Conservation (phyloP, 2,888 invertebrate species). For the Drosophila tanythrix region DNA sequence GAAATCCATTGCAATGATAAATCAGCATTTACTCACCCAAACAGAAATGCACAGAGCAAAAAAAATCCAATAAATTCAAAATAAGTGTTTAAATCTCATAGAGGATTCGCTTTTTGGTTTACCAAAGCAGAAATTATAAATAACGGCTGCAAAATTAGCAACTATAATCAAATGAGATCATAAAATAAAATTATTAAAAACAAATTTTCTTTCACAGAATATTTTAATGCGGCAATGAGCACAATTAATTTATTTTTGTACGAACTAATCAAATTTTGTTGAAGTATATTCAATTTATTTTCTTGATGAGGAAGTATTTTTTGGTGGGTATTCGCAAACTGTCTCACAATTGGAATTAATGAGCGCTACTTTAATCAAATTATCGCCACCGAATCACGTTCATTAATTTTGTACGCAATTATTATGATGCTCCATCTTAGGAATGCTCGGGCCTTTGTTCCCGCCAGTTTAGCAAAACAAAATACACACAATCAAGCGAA, state of each 20-base stretch:
- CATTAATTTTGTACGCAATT: conserved; percentile 77
- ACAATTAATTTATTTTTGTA: not conserved
- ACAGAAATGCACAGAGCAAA: conserved; percentile 11
- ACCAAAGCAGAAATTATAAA: not conserved
- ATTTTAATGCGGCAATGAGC: not conserved
- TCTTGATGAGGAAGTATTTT: conserved; percentile 11
- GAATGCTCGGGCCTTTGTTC: conserved; percentile 25
- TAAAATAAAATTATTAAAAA: not conserved
- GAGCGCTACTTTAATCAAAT: conserved; percentile 75
- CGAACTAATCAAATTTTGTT: conserved; percentile 3
- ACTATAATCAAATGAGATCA: not conserved
- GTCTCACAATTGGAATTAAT: conserved; percentile 73
- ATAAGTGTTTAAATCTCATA: not conserved
- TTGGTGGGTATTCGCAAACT: conserved; percentile 43
- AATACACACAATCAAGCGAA: conserved; percentile 76
- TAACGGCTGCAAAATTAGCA: not conserved
- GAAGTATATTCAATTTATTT: conserved; percentile 6
- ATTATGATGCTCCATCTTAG: conserved; percentile 54
- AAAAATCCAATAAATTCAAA: no score
- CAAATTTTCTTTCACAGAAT: not conserved
- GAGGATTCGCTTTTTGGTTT: not conserved
- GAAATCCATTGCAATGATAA: conserved; percentile 42
- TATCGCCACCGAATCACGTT: conserved; percentile 69
- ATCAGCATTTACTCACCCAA: conserved; percentile 32
- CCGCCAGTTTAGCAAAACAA: conserved; percentile 62